Conservation (phyloP, 2,113 vertebrate genomes). For the Isichthys henryi region DNA sequence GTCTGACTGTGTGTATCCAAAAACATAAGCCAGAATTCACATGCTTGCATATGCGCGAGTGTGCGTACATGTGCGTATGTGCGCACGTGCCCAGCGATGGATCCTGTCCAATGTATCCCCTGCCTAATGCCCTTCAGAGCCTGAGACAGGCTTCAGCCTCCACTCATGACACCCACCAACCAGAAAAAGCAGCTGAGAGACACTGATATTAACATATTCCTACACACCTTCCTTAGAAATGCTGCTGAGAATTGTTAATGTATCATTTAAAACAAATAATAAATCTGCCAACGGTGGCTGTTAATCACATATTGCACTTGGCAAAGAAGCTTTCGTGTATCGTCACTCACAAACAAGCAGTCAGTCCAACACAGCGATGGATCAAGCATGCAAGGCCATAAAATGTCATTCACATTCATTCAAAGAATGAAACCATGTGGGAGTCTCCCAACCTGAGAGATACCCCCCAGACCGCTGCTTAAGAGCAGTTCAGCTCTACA, state of each 20-base stretch:
- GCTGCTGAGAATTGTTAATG: background rate
- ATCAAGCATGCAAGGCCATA: background rate
- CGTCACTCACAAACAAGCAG: background rate
- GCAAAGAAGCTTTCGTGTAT: background rate
- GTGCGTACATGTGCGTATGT: background rate
- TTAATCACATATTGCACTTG: background rate
- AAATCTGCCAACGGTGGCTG: background rate
- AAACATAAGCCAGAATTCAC: background rate
- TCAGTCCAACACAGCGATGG: background rate
- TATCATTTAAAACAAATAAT: too few relatives aligned
- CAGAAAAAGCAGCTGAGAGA: background rate
- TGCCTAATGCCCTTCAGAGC: background rate
- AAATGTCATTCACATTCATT: background rate
- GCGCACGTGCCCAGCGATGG: background rate
- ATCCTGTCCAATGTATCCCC: background rate
- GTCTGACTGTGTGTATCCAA: background rate
- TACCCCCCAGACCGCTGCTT: background rate
- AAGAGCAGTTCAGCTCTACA: background rate
- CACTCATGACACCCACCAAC: background rate
- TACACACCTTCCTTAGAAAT: background rate
- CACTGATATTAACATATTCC: background rate
- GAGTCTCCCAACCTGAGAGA: background rate
- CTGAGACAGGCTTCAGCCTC: too few relatives aligned
- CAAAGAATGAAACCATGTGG: background rate
- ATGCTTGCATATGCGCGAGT: background rate